A percentile compares a stretch with the other conserved stretches of the same genome.
Evolutionary conservation across 2,797 vertebrate genomes (phyloP).

Genomic region (Tokudaia tokunoshimensis): DNA sequence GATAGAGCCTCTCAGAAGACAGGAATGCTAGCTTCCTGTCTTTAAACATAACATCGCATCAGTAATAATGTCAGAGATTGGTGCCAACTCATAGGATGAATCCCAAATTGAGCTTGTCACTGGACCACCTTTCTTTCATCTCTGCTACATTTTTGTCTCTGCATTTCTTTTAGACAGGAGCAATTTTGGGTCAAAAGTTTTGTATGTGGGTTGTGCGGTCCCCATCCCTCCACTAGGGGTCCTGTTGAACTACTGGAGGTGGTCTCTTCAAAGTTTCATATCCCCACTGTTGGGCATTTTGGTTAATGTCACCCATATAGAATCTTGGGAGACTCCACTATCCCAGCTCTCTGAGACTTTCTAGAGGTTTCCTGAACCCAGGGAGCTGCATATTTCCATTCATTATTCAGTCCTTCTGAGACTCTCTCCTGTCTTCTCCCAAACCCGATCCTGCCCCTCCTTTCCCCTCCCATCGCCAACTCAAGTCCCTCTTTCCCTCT

Average conservation of each 20-base stretch:
- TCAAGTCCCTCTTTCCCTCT: background rate
- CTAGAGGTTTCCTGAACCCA: background rate
- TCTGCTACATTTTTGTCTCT: background rate
- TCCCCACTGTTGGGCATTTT: background rate
- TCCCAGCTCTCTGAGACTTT: background rate
- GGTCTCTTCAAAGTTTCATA: background rate
- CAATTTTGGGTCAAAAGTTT: background rate
- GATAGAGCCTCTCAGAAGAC: too few relatives aligned
- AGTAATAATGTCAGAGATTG: too few relatives aligned
- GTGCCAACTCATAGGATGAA: too few relatives aligned
- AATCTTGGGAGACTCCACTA: background rate
- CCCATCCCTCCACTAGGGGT: background rate
- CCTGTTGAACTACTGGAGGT: background rate
- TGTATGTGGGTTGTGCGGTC: background rate
- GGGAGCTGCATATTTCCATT: background rate
- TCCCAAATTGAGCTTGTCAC: too few relatives aligned
- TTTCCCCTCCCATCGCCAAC: background rate
- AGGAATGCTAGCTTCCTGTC: too few relatives aligned
- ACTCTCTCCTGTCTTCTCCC: background rate
- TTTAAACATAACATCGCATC: too few relatives aligned
- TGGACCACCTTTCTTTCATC: background rate
- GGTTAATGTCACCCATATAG: background rate
- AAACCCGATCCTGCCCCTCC: background rate
- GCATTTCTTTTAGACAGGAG: background rate
- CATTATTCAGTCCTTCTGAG: background rate